These are phyloP conservation scores for Scolopax mira DNA, from an alignment of 2,113 vertebrate genomes.

Conservation along the genomic window DNA sequence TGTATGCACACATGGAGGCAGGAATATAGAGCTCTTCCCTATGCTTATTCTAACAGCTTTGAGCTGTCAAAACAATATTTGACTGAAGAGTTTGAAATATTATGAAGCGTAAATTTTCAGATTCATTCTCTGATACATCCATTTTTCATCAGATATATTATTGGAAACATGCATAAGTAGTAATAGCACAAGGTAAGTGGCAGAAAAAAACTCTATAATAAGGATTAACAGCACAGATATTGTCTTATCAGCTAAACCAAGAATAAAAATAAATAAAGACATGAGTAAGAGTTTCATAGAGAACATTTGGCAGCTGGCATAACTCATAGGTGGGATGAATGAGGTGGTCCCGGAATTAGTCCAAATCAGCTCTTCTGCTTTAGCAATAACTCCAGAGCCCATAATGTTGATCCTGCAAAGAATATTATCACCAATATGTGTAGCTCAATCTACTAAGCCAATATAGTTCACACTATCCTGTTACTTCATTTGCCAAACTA, in stretches of 20 bases:
- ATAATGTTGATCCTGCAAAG: neutral
- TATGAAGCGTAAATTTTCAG: neutral
- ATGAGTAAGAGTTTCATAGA: neutral
- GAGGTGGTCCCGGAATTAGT: neutral
- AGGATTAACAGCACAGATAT: neutral
- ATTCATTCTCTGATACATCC: neutral
- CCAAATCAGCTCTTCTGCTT: neutral
- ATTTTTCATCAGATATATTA: neutral
- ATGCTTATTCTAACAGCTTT: neutral
- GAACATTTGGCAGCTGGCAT: neutral
- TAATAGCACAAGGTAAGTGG: neutral
- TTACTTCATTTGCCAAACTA: conserved; percentile 16
- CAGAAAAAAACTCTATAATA: neutral
- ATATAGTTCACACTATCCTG: neutral
- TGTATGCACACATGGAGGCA: neutral
- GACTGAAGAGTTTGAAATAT: neutral
- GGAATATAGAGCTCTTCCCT: neutral
- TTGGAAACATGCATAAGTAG: neutral
- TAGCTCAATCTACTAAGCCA: neutral
- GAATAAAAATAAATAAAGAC: neutral
- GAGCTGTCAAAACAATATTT: neutral
- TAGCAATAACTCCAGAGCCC: neutral
- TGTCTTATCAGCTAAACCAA: neutral
- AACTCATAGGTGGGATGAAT: neutral
- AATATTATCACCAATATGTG: neutral